Evolutionary conservation across 2,113 vertebrate genomes (phyloP).

Genomic region (Etheostoma spectabile): DNA sequence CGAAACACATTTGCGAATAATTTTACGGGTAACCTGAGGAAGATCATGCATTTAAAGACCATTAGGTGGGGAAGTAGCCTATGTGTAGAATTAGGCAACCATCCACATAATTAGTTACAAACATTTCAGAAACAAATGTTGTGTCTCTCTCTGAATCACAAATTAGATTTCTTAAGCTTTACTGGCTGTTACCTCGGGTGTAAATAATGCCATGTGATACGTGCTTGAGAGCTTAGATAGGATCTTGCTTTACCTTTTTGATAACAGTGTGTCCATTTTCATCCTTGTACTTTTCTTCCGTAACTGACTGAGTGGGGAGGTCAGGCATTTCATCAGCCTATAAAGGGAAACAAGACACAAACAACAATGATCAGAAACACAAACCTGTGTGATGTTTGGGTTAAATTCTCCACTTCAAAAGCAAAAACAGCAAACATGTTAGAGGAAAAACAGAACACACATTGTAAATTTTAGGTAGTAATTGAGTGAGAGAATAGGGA

Average conservation of each 20-base stretch:
- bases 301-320: constrained; percentile 87
- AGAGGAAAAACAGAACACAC: constrained; percentile 3
- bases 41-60: constrained; percentile 19
- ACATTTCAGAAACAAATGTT: neutral
- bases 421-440: neutral
- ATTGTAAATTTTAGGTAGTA: neutral
- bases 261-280: constrained; percentile 90
- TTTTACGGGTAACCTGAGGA: constrained; percentile 90
- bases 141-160: neutral
- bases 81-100: neutral
- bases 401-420: constrained; percentile 9
- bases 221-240: neutral
- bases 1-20: constrained; percentile 88
- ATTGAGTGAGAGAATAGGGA: constrained; percentile 27
- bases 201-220: neutral
- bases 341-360: constrained; percentile 27
- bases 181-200: neutral
- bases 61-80: neutral
- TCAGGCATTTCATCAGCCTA: constrained; percentile 91
- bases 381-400: neutral
- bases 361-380: constrained; percentile 21
- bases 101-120: neutral
- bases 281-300: constrained; percentile 91
- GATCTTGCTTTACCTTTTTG: constrained; percentile 87
- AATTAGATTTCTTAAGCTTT: neutral